These are phyloP conservation scores for Sakesphorus luctuosus DNA, from an alignment of 2,113 vertebrate genomes.

Conservation along the genomic window DNA sequence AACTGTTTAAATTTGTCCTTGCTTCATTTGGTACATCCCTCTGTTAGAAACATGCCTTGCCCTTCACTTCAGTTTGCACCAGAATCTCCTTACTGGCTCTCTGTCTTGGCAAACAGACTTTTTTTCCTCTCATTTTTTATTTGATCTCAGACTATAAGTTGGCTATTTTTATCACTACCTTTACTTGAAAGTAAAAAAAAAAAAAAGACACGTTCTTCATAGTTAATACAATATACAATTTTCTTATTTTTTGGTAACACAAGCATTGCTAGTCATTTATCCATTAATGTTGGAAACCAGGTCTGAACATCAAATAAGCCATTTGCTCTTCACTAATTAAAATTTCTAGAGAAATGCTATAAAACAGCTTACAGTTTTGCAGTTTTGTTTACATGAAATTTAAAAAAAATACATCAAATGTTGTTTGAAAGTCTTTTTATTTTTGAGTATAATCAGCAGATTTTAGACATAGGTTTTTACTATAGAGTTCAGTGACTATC, in stretches of 20 bases:
- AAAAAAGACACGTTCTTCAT: not conserved
- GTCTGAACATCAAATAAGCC: not conserved
- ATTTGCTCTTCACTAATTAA: not conserved
- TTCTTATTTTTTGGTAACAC: not conserved
- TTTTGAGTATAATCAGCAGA: not conserved
- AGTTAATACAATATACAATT: not conserved
- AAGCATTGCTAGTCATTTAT: not conserved
- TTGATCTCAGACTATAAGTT: not conserved
- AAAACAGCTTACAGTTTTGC: not conserved
- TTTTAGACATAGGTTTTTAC: not conserved
- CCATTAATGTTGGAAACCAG: not conserved
- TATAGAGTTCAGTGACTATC: not conserved
- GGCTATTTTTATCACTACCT: not conserved
- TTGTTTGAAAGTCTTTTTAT: not conserved
- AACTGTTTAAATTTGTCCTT: not conserved
- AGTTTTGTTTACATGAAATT: not conserved
- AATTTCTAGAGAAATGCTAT: not conserved
- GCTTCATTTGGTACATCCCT: not conserved
- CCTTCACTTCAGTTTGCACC: not conserved
- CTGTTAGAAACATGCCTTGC: not conserved
- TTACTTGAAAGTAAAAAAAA: not conserved
- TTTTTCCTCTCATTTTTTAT: not conserved
- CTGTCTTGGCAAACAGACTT: not conserved
- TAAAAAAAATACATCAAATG: not conserved
- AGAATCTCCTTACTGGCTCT: not conserved